Conservation (phyloP, 2,888 invertebrate species). For the Napeogenes sylphis region DNA sequence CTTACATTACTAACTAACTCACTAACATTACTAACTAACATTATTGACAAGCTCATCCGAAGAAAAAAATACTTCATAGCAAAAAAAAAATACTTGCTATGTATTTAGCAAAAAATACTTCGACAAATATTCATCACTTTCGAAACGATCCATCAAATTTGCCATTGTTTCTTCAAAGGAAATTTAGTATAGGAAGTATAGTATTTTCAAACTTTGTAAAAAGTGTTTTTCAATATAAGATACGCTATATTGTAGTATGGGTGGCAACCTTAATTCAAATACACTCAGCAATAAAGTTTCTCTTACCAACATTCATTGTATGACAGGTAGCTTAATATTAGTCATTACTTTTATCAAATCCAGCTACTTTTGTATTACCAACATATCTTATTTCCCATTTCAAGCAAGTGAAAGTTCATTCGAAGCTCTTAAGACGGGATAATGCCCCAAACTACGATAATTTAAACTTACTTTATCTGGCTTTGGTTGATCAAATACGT, state of each 20-base stretch:
- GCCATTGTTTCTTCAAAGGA: not conserved
- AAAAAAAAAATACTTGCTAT: too few species aligned
- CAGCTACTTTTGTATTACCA: slow-evolving; percentile 45
- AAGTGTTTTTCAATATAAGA: too few species aligned
- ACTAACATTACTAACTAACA: slow-evolving; percentile 18
- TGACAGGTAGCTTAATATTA: slow-evolving; percentile 38
- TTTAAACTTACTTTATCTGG: slow-evolving; percentile 45
- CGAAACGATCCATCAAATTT: slow-evolving; percentile 24
- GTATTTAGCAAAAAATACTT: slow-evolving; percentile 22
- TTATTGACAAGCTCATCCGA: slow-evolving; percentile 23
- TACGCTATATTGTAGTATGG: too few species aligned
- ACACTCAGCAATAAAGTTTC: slow-evolving; percentile 33
- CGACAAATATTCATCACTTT: slow-evolving; percentile 24
- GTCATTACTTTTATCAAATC: slow-evolving; percentile 41
- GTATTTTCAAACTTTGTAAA: too few species aligned
- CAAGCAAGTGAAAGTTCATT: slow-evolving; percentile 55
- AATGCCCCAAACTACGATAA: slow-evolving; percentile 38
- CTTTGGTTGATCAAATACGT: slow-evolving; percentile 30
- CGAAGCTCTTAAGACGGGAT: slow-evolving; percentile 42
- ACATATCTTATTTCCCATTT: slow-evolving; percentile 40
- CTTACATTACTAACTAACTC: not conserved
- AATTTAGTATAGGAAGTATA: too few species aligned
- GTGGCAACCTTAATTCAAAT: too few species aligned
- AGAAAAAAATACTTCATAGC: not conserved
- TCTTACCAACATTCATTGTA: slow-evolving; percentile 29